Evolutionary conservation across 1,140 invertebrate genomes (phyloP).

Genomic region (Bombus vancouverensis): DNA sequence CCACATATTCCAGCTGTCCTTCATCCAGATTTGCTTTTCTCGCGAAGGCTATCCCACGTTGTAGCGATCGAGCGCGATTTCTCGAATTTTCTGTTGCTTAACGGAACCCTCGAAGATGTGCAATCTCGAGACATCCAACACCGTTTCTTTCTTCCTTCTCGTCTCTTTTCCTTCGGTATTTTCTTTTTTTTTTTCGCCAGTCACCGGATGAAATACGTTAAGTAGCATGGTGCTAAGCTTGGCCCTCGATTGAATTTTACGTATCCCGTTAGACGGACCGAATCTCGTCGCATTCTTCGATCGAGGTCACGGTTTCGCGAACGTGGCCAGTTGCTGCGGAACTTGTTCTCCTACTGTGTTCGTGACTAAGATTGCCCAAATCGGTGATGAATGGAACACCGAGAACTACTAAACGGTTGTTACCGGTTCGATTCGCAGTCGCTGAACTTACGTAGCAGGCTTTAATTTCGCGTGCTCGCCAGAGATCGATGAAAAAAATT

Average conservation of each 20-base stretch:
- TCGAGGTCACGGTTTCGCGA: slow-evolving; percentile 58
- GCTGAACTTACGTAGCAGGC: neutral
- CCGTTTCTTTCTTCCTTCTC: neutral
- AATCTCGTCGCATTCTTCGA: slow-evolving; percentile 66
- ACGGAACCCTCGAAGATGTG: neutral
- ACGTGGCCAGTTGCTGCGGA: slow-evolving; percentile 27
- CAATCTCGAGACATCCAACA: slow-evolving; percentile 18
- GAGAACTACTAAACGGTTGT: neutral
- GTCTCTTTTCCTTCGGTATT: too few relatives aligned
- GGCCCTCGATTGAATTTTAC: slow-evolving; percentile 51
- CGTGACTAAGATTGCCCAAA: slow-evolving; percentile 23
- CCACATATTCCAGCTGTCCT: neutral
- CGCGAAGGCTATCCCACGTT: neutral
- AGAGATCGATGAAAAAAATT: neutral
- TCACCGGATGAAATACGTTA: neutral
- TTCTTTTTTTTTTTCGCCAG: neutral
- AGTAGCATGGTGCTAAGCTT: neutral
- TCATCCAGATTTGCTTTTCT: neutral
- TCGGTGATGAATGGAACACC: slow-evolving; percentile 1
- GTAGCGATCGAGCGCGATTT: too few relatives aligned
- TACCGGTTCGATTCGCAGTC: neutral
- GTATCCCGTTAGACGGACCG: slow-evolving; percentile 58
- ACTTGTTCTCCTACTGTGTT: slow-evolving; percentile 11
- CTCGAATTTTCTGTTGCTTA: neutral
- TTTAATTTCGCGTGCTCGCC: neutral